Evolutionary conservation across 2,888 invertebrate genomes (phyloP).

Genomic region (Xestoiulus laeticollis): DNA sequence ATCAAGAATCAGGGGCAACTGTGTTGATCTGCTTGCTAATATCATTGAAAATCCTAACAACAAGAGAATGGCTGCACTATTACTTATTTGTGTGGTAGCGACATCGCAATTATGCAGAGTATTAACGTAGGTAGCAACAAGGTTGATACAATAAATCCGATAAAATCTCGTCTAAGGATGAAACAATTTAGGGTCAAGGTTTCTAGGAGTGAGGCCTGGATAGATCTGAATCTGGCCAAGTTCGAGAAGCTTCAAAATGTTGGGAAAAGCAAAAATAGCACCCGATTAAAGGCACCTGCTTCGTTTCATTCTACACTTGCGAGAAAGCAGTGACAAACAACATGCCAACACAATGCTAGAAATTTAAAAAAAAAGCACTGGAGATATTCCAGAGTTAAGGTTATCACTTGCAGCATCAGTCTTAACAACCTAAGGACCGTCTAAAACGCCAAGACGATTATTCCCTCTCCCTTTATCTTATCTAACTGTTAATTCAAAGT

Average conservation of each 20-base stretch:
- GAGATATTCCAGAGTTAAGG: too few relatives aligned
- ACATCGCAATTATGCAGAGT: background rate
- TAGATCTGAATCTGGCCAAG: slow-evolving; percentile 8
- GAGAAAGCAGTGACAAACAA: background rate
- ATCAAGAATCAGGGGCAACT: background rate
- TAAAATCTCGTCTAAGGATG: slow-evolving; percentile 29
- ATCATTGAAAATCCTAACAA: background rate
- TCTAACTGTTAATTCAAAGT: too few relatives aligned
- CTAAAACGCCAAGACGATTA: background rate
- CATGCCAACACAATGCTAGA: background rate
- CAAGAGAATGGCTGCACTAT: background rate
- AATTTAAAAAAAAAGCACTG: too few relatives aligned
- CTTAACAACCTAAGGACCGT: too few relatives aligned
- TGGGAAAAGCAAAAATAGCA: slow-evolving; percentile 3
- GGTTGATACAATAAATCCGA: slow-evolving; percentile 23
- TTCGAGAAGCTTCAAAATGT: background rate
- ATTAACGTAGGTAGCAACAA: slow-evolving; percentile 25
- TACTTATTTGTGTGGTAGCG: background rate
- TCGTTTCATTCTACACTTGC: background rate
- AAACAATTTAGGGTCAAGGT: slow-evolving; percentile 34
- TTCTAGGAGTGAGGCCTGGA: background rate
- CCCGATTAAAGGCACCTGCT: slow-evolving; percentile 3
- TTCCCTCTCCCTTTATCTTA: background rate
- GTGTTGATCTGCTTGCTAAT: background rate
- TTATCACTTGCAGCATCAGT: too few relatives aligned